A percentile compares a stretch with the other conserved stretches of the same genome.
These are phyloP conservation scores for Eupeodes luniger DNA, from an alignment of 2,888 invertebrate species.

Conservation along the genomic window DNA sequence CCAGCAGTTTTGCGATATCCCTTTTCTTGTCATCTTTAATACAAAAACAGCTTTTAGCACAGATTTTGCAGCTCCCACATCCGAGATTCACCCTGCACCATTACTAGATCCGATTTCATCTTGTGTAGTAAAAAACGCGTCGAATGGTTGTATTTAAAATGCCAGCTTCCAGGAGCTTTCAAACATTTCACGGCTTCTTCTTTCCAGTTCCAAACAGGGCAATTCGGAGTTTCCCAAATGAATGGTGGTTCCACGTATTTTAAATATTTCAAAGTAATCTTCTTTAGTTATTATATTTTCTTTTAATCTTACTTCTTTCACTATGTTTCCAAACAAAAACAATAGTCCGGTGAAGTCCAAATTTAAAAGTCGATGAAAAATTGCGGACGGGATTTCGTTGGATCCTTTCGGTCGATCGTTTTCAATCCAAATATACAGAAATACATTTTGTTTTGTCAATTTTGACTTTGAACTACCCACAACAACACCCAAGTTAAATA, in stretches of 20 bases:
- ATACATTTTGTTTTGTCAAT: slow-evolving; percentile 17
- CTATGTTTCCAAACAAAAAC: slow-evolving; percentile 35
- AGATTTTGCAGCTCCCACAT: too few relatives aligned
- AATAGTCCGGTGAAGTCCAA: slow-evolving; percentile 16
- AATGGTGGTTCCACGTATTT: slow-evolving; percentile 8
- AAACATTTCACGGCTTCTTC: too few relatives aligned
- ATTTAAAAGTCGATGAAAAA: too few relatives aligned
- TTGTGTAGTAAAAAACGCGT: too few relatives aligned
- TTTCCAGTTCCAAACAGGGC: neutral
- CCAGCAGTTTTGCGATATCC: too few relatives aligned
- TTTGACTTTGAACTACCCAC: slow-evolving; percentile 10
- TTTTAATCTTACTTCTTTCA: slow-evolving; percentile 15
- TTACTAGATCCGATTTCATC: too few relatives aligned
- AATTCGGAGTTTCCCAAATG: slow-evolving; percentile 6
- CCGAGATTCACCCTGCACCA: too few relatives aligned
- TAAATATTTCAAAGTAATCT: slow-evolving; percentile 6
- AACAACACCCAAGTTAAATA: slow-evolving; percentile 8
- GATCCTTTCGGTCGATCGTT: neutral
- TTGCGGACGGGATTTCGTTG: too few relatives aligned
- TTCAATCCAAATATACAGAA: slow-evolving; percentile 14
- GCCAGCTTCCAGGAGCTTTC: too few relatives aligned
- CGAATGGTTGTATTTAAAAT: too few relatives aligned
- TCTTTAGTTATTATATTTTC: neutral
- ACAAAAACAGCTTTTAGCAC: too few relatives aligned
- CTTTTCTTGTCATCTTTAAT: too few relatives aligned